Base-by-base conservation (phyloP, 2,797 vertebrate species). In the Enteromius mattozi region DNA sequence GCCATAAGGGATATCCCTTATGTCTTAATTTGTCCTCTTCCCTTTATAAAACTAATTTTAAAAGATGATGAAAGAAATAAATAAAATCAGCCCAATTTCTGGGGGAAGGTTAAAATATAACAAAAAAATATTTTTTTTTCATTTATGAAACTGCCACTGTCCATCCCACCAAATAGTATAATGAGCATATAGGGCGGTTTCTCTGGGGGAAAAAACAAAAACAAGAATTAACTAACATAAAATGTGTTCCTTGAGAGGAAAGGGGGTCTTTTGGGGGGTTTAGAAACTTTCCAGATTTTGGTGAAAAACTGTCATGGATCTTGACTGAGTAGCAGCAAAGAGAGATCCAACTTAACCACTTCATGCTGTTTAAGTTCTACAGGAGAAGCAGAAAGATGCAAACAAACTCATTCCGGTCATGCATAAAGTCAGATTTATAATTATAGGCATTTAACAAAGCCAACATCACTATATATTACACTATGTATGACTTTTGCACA, bases 11-110 rank as follows among this genome's bases (percentile, higher is more conserved):
- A 21, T 35, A 75, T 75, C 6, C 12, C 30, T 8, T n/a, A 13
- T 37, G 33, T n/a, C 33, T 76, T 59, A 8, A 54, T 56, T 59
- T 76, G 33, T 59, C n/a, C 6, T 76, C 33, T 59, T 76, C 4
- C 21, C 33, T 76, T 76, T 76, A 56, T 59, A 14, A 76, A 37
- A 76, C 74, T 24, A 40, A 56, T 59, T n/a, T 37, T 40, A 59
- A 37, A 75, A 54, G 24, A 47, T 17, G 14, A 19, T 10, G 10
- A 6, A 74, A 1, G 24, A 63, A 61, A 61, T 4, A 17, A 24
- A 69, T 21, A 24, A 47, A 16, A 17, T 33, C 16, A 19, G 45
- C 27, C 70, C 42, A 8, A 24, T 71, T 27, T 71, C n/a, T 51
- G 8, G 27, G 27, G 16, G 17, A 74, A 74, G 27, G 17, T 51